phyloP scores from a whole-genome alignment of 2,113 vertebrate genomes.

The Ifrita kowaldi region DNA sequence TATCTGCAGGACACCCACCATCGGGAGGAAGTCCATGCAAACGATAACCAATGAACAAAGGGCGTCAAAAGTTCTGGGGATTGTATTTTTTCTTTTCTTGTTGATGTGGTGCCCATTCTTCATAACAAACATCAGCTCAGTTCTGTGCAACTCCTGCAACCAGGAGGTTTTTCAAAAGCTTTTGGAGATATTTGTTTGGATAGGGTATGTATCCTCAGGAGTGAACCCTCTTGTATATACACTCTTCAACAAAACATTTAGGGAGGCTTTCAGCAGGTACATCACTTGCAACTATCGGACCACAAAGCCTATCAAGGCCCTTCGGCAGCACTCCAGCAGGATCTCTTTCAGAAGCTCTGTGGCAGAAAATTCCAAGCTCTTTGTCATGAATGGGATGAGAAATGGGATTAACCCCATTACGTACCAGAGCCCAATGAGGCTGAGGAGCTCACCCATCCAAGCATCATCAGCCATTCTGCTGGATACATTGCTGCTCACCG shows the following conservation, averaged over 20 bases:
- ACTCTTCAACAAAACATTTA: conserved; percentile 96
- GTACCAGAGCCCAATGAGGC: conserved; percentile 84
- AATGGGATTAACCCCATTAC: conserved; percentile 83
- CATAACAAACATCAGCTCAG: conserved; percentile 92
- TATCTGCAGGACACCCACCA: conserved; percentile 79
- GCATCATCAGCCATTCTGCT: conserved; percentile 76
- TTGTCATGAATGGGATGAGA: conserved; percentile 85
- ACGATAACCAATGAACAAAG: conserved; percentile 93
- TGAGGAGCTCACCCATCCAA: conserved; percentile 73
- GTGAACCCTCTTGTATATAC: conserved; percentile 97
- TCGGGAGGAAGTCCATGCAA: conserved; percentile 92
- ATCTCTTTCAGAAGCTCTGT: conserved; percentile 83
- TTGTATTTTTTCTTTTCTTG: conserved; percentile 94
- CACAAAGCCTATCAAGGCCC: conserved; percentile 57
- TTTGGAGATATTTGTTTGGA: conserved; percentile 96
- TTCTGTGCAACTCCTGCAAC: conserved; percentile 85
- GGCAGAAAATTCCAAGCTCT: conserved; percentile 87
- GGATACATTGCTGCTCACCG: conserved; percentile 83
- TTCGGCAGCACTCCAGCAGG: conserved; percentile 72
- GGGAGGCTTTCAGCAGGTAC: conserved; percentile 89
- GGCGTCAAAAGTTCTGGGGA: conserved; percentile 94
- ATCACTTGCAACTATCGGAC: conserved; percentile 89
- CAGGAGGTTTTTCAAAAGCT: conserved; percentile 77
- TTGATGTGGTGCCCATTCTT: conserved; percentile 99
- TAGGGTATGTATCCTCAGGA: conserved; percentile 94